Conservation (phyloP, 2,888 invertebrate genomes). For the Drosophila cognata region DNA sequence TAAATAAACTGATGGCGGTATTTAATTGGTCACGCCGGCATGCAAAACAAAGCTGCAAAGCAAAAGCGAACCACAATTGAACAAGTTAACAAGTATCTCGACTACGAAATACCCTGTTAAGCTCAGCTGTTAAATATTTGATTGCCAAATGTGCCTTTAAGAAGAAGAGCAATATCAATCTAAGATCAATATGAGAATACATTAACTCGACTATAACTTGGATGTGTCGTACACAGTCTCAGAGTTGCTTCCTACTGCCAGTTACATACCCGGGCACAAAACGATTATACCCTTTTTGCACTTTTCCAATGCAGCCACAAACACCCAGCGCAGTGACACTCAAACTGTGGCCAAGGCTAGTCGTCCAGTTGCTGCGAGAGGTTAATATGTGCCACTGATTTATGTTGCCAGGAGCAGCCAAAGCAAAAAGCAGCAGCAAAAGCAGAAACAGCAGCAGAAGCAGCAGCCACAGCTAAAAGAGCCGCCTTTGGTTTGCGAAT, state of each 20-base stretch:
- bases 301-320: not conserved
- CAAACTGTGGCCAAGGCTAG: conserved; percentile 54
- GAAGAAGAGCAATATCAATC: no score
- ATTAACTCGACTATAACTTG: not conserved
- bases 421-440: not conserved
- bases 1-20: conserved; percentile 72
- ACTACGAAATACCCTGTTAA: conserved; percentile 4
- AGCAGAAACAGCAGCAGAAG: conserved; percentile 4
- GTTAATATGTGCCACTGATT: conserved; percentile 78
- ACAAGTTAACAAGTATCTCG: not conserved
- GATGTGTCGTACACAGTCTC: not conserved
- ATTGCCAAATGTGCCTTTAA: no score
- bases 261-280: not conserved
- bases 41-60: conserved; percentile 30
- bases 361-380: conserved; percentile 58
- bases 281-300: not conserved
- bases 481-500: conserved; percentile 20
- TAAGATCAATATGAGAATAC: not conserved
- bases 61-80: not conserved
- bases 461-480: not conserved
- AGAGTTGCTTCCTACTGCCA: not conserved
- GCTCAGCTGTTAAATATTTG: not conserved
- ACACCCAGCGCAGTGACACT: conserved; percentile 18
- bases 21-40: conserved; percentile 77
- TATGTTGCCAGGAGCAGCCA: conserved; percentile 57